Evolutionary conservation across 2,113 vertebrate species (phyloP).

Genomic region (Anguilla rostrata): DNA sequence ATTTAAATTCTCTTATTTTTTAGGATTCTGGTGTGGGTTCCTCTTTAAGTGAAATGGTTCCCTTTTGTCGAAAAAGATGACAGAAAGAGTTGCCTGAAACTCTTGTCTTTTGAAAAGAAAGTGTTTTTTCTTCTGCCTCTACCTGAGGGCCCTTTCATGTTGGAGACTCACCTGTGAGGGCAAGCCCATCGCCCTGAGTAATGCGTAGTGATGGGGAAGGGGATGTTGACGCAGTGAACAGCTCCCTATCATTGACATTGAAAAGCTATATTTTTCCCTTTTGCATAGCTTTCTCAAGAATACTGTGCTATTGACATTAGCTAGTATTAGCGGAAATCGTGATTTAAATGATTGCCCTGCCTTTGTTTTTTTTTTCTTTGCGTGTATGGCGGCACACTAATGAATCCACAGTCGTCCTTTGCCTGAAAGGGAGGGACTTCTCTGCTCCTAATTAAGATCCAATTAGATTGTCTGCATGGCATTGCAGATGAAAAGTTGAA

Average conservation of each 20-base stretch:
- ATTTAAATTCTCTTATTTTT: background rate
- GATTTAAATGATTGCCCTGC: background rate
- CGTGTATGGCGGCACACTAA: constrained; percentile 30
- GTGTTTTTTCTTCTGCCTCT: background rate
- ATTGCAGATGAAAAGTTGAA: background rate
- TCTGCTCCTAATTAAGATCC: constrained; percentile 53
- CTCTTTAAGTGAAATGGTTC: background rate
- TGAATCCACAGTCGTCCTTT: constrained; percentile 17
- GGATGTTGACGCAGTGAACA: constrained; percentile 36
- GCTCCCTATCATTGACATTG: constrained; percentile 42
- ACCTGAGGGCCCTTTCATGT: background rate
- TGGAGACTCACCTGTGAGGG: background rate
- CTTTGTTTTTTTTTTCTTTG: constrained; percentile 11
- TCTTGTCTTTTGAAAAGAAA: background rate
- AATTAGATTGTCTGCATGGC: constrained; percentile 37
- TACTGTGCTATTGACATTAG: background rate
- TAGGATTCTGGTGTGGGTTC: no score
- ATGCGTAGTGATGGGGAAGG: constrained; percentile 18
- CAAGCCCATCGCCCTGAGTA: background rate
- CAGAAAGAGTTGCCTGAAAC: background rate
- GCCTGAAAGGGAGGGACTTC: constrained; percentile 33
- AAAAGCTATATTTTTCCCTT: constrained; percentile 41
- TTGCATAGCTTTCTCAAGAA: background rate
- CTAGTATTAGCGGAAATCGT: background rate
- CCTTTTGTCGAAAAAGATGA: background rate